Evolutionary conservation across 2,113 vertebrate genomes (phyloP).

Genomic region (Entomyzon cyanotis): DNA sequence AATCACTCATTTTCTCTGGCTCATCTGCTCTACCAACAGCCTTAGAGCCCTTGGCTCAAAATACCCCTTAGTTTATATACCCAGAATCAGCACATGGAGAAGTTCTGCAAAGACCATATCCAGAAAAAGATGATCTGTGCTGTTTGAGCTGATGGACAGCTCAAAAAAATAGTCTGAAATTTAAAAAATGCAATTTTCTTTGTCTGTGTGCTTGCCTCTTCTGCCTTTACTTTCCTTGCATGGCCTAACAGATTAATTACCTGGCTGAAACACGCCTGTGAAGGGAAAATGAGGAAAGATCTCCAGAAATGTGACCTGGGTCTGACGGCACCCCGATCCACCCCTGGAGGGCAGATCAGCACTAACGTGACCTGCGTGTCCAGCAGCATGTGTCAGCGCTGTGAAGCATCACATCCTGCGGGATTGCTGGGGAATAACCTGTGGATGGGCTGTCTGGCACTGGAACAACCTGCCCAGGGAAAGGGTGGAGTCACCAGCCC

Average conservation of each 20-base stretch:
- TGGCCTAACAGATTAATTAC: neutral
- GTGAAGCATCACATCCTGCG: neutral
- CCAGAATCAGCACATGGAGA: neutral
- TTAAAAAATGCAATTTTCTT: neutral
- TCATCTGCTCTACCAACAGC: neutral
- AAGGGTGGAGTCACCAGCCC: neutral
- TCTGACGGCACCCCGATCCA: rapidly evolving
- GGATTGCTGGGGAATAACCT: neutral
- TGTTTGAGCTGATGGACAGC: neutral
- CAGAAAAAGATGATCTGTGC: neutral
- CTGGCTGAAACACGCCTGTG: neutral
- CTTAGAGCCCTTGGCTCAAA: neutral
- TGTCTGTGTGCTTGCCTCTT: neutral
- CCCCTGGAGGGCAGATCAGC: neutral
- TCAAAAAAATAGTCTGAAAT: neutral
- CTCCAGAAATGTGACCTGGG: neutral
- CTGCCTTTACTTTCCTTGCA: neutral
- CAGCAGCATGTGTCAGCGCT: neutral
- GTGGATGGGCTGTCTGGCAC: neutral
- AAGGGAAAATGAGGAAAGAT: neutral
- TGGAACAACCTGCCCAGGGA: neutral
- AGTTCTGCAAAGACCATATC: neutral
- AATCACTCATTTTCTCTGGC: neutral
- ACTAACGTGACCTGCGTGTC: neutral
- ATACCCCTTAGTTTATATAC: neutral